Base-by-base conservation (phyloP, 2,888 invertebrate species). In the Cheilosia grossa region DNA sequence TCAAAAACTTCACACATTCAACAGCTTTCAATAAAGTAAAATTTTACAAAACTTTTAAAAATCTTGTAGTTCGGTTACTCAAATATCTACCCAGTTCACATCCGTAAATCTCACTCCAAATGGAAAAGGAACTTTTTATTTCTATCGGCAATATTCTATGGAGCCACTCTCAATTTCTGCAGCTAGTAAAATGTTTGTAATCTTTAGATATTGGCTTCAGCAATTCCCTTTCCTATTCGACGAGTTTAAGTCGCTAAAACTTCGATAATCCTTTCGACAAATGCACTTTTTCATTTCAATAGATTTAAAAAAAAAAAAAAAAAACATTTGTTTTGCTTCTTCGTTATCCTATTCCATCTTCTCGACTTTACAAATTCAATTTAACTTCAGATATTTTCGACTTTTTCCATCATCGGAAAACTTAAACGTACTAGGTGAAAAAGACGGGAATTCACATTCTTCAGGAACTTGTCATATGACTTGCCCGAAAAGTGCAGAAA, bases 341-440 rank as follows among this genome's bases (percentile, higher is more conserved):
- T n/a, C 40, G 63, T 69, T 59, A 83, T 83, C 53, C 58, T 66
- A 72, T 70, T 47, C 69, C 49, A 42, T 77, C 70, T 72, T 61
- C 56, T 67, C 72, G 59, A 77, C 72, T 85, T 81, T 72, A 81
- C 75, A 81, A 72, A 85, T 85, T 85, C 81, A 85, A 85, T 85
- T 85, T 85, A 85, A 85, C 72, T 85, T 75, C 30, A 53, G 59
- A 80, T 85, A 75, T 85, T 85, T 81, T 53, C 56, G 70, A 81
- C 81, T 85, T 81, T 77, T 85, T 81, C 70, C 61, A 81, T 85
- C 85, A 81, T 80, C 64, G 30, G 54, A 10, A 80, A 83, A 83
- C 44, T 77, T 82, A 59, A 77, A 58, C 56, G 27, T 51, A 51
- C 13, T 17, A 44, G 40, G 40, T 13, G 30, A 10, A 58, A 63